phyloP scores from a whole-genome alignment of 2,888 invertebrate genomes.

The Eurytoma californica region DNA sequence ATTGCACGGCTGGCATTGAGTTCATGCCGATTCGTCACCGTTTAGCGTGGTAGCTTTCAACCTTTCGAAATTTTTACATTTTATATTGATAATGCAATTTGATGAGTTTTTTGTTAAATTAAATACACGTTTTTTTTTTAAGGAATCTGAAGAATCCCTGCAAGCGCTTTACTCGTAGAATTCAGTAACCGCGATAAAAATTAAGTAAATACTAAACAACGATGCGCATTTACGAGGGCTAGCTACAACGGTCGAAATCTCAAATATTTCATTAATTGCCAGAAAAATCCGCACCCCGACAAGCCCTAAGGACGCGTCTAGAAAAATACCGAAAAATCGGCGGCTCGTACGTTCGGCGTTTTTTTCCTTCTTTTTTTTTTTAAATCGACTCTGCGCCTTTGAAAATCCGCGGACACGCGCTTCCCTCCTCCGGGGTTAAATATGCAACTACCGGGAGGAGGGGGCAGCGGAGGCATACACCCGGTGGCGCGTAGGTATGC shows the following conservation, averaged over 20 bases:
- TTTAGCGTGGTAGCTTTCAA: neutral
- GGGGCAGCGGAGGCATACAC: neutral
- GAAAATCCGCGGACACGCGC: constrained; percentile 35
- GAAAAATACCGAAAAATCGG: constrained; percentile 43
- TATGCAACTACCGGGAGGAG: constrained; percentile 22
- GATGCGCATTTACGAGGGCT: constrained; percentile 25
- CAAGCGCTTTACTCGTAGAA: too few species aligned
- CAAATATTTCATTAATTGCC: constrained; percentile 38
- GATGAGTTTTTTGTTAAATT: too few species aligned
- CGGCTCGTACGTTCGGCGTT: neutral
- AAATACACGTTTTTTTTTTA: too few species aligned
- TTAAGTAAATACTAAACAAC: too few species aligned
- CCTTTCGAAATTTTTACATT: too few species aligned
- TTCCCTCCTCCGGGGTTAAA: constrained; percentile 18
- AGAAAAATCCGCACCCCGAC: constrained; percentile 2
- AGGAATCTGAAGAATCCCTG: too few species aligned
- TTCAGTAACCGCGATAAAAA: too few species aligned
- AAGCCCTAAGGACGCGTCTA: constrained; percentile 1
- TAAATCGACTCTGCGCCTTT: constrained; percentile 4
- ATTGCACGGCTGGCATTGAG: constrained; percentile 59
- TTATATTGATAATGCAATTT: too few species aligned
- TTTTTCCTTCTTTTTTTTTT: neutral
- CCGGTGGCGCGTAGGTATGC: constrained; percentile 34
- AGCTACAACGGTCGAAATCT: constrained; percentile 13
- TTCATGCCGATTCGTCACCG: neutral